These are phyloP conservation scores for Himalopsyche japonica DNA, from an alignment of 2,888 invertebrate genomes.

Conservation along the genomic window DNA sequence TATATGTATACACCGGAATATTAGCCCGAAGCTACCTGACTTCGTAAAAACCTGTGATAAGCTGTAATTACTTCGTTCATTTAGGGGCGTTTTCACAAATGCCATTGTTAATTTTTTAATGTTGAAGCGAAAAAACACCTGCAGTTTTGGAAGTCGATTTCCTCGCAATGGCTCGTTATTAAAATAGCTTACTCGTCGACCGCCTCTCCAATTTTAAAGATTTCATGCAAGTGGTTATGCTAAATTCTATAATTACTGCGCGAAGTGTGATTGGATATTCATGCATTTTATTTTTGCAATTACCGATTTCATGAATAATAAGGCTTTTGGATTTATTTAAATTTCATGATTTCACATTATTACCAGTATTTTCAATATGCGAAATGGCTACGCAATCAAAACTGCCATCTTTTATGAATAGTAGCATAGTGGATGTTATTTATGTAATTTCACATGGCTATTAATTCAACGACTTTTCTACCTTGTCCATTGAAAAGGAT, in stretches of 20 bases:
- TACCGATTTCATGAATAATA: too few species aligned
- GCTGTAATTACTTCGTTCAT: not conserved
- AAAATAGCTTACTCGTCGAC: not conserved
- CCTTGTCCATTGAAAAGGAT: too few species aligned
- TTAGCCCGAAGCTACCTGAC: not conserved
- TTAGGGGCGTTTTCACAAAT: constrained; percentile 36
- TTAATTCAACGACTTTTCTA: too few species aligned
- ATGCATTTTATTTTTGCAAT: too few species aligned
- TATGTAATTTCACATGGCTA: too few species aligned
- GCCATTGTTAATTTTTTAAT: constrained; percentile 17
- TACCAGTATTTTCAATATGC: too few species aligned
- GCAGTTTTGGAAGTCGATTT: not conserved
- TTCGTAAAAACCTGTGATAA: not conserved
- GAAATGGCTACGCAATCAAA: too few species aligned
- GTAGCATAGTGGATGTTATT: too few species aligned
- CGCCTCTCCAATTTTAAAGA: not conserved
- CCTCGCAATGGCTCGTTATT: not conserved
- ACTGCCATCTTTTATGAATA: too few species aligned
- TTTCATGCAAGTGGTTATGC: not conserved
- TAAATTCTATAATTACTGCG: not conserved
- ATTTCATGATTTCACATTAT: too few species aligned
- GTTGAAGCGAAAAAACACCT: constrained; percentile 27
- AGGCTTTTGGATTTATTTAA: too few species aligned
- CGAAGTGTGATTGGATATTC: not conserved
- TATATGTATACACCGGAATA: not conserved